Percentiles rank a stretch among this genome's conserved stretches.
phyloP scores from a whole-genome alignment of 2,888 invertebrate species.

The Dichetophora obliterata region DNA sequence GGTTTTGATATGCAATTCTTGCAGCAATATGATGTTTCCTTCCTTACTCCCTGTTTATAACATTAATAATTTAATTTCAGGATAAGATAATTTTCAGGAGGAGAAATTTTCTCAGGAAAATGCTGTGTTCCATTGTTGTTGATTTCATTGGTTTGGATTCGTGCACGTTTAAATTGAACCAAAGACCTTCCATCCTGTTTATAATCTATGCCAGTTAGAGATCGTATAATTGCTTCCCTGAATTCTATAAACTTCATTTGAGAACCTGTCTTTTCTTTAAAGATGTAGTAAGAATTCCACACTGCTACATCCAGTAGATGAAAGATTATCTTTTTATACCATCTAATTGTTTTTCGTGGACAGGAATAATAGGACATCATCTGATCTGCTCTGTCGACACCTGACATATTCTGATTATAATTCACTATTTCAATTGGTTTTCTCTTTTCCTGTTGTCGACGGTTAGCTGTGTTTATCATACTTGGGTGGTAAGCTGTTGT shows the following conservation, averaged over 20 bases:
- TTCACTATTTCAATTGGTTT: conserved; percentile 36
- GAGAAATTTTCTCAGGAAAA: conserved; percentile 36
- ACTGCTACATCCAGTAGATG: conserved; percentile 42
- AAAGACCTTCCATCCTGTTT: conserved; percentile 26
- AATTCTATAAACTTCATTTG: conserved; percentile 26
- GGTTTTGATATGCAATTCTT: conserved; percentile 36
- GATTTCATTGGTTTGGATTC: conserved; percentile 22
- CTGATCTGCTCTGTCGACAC: conserved; percentile 37
- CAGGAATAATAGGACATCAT: conserved; percentile 36
- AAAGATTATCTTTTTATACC: conserved; percentile 47
- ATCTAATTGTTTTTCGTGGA: conserved; percentile 46
- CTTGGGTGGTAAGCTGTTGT: conserved; percentile 38
- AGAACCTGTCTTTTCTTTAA: conserved; percentile 33
- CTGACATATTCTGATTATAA: conserved; percentile 39
- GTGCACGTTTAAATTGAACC: conserved; percentile 25
- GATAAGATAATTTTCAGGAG: conserved; percentile 28
- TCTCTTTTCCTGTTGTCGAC: conserved; percentile 32
- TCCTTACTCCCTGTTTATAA: conserved; percentile 31
- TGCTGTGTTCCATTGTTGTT: conserved; percentile 27
- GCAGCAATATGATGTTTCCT: conserved; percentile 30
- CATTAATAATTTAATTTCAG: conserved; percentile 31
- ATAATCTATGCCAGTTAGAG: conserved; percentile 27
- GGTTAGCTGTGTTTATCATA: conserved; percentile 31
- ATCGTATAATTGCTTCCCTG: conserved; percentile 27
- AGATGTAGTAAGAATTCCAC: conserved; percentile 43